phyloP scores from a whole-genome alignment of 2,113 vertebrate species.

The Mormyrus lacerda region DNA sequence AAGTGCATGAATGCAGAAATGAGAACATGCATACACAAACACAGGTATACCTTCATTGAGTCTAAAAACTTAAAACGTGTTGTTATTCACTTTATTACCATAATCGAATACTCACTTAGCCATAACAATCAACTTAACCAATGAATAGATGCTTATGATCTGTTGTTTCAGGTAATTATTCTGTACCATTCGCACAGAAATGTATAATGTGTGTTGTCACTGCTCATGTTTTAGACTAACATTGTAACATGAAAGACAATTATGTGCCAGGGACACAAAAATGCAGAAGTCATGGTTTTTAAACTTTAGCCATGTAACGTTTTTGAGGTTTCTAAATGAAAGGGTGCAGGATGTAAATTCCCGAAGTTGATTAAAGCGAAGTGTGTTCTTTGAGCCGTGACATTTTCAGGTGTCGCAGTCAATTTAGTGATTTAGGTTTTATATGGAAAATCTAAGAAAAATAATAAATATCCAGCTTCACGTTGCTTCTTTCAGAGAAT shows the following conservation, averaged over 20 bases:
- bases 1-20: neutral
- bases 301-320: conserved; percentile 19
- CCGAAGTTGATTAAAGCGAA: conserved; percentile 27
- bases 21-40: neutral
- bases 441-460: conserved; percentile 19
- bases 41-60: neutral
- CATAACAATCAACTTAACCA: neutral
- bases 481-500: neutral
- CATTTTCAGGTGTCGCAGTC: conserved; percentile 19
- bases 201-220: neutral
- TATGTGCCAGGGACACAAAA: neutral
- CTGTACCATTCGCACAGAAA: neutral
- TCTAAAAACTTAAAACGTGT: neutral
- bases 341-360: conserved; percentile 14
- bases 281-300: conserved; percentile 18
- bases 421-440: conserved; percentile 22
- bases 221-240: neutral
- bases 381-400: conserved; percentile 13
- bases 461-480: conserved; percentile 23
- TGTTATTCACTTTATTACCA: neutral
- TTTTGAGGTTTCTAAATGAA: conserved; percentile 28
- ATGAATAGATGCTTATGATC: neutral
- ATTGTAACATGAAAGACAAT: neutral
- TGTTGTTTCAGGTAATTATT: neutral
- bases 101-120: neutral